Percentiles rank a stretch among this genome's conserved stretches.
Conservation (phyloP, 2,797 vertebrate genomes). For the Trachurus trachurus region DNA sequence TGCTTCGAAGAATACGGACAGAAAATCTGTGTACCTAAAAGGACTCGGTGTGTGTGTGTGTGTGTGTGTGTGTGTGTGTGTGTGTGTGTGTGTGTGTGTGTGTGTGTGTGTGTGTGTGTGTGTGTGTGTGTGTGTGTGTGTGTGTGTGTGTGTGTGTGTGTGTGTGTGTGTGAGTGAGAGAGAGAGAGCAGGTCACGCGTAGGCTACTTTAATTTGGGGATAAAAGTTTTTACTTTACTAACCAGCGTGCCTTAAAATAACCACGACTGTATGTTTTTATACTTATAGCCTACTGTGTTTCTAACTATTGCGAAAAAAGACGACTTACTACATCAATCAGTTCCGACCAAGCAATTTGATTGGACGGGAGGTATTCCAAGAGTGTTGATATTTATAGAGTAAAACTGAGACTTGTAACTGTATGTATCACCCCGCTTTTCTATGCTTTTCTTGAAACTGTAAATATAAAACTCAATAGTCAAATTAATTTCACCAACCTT, state of each 20-base stretch:
- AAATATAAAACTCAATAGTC: no score
- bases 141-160: no score
- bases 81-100: neutral
- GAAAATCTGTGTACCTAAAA: conserved; percentile 5
- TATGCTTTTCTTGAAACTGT: no score
- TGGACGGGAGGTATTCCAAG: no score
- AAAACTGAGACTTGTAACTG: no score
- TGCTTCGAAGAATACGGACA: conserved; percentile 41
- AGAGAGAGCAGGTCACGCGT: conserved; percentile 20
- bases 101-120: neutral
- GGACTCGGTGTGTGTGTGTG: no score
- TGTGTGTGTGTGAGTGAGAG: neutral
- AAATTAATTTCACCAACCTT: no score
- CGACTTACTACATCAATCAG: no score
- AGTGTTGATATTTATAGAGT: no score
- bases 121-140: neutral
- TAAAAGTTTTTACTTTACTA: conserved; percentile 32
- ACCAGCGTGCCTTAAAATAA: neutral
- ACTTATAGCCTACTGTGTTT: neutral
- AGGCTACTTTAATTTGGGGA: conserved; percentile 32
- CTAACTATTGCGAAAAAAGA: no score
- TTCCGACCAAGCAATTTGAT: no score
- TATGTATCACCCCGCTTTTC: no score
- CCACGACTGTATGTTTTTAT: neutral
- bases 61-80: neutral